Conservation (phyloP, 2,797 vertebrate genomes). For the Eupleurogrammus muticus region DNA sequence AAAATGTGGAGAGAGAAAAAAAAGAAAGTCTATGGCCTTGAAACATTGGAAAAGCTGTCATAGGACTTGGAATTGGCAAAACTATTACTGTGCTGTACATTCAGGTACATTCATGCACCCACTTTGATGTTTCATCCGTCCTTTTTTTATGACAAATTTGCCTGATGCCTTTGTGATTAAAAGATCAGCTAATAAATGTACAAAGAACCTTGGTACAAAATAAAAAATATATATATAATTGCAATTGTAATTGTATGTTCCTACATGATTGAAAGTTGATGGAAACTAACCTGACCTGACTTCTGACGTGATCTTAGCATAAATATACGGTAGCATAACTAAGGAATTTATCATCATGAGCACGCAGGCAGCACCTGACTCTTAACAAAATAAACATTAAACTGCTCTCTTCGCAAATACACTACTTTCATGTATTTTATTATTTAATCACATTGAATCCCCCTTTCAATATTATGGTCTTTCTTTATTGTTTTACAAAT, state of each 20-base stretch:
- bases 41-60: not conserved
- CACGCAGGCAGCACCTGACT: not conserved
- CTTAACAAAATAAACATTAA: slow-evolving; percentile 41
- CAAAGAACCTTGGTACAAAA: not conserved
- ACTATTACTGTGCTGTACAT: not conserved
- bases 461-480: slow-evolving; percentile 74
- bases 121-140: not conserved
- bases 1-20: not conserved
- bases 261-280: not conserved
- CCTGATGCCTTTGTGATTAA: not conserved
- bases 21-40: not conserved
- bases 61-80: not conserved
- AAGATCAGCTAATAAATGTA: not conserved
- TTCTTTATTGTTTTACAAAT: slow-evolving; percentile 87
- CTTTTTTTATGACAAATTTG: not conserved
- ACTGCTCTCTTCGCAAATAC: slow-evolving; percentile 38
- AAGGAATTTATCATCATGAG: slow-evolving; percentile 30
- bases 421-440: slow-evolving; percentile 63
- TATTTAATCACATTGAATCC: slow-evolving; percentile 74
- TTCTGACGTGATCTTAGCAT: not conserved
- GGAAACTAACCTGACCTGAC: slow-evolving; percentile 2
- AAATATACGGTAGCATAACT: not conserved
- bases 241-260: not conserved
- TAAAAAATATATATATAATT: not conserved
- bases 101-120: not conserved